A percentile compares a stretch with the other conserved stretches of the same genome.
phyloP scores from a whole-genome alignment of 2,888 invertebrate genomes.

The Azorinus chamasolen region DNA sequence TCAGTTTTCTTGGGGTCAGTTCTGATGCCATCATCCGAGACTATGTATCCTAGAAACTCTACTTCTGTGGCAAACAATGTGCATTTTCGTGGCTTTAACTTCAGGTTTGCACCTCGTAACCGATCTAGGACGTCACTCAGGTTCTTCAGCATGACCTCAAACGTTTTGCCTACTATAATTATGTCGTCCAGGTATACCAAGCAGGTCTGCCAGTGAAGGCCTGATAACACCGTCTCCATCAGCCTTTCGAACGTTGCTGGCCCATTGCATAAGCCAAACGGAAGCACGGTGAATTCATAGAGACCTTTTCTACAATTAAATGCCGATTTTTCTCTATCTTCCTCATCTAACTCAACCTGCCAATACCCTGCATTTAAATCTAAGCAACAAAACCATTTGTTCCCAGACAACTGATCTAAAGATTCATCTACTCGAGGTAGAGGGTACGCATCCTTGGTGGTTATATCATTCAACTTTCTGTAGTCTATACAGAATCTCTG shows the following conservation, averaged over 20 bases:
- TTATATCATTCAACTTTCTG: conserved; percentile 31
- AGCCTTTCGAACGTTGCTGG: conserved; percentile 65
- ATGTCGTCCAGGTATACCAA: conserved; percentile 50
- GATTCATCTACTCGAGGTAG: conserved; percentile 49
- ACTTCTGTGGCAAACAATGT: too few relatives aligned
- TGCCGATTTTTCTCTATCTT: conserved; percentile 64
- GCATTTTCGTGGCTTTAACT: conserved; percentile 53
- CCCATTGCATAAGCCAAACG: conserved; percentile 67
- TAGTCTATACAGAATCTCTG: conserved; percentile 42
- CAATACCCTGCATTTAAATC: conserved; percentile 59
- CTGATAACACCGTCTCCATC: conserved; percentile 66
- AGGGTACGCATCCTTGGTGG: conserved; percentile 32
- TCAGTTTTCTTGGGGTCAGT: too few relatives aligned
- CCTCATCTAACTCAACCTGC: conserved; percentile 62
- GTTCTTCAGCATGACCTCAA: conserved; percentile 33
- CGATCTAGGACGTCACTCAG: conserved; percentile 47
- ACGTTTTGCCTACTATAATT: background rate
- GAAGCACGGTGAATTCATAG: too few relatives aligned
- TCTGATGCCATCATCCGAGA: too few relatives aligned
- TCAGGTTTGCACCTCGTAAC: conserved; percentile 47
- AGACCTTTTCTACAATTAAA: too few relatives aligned
- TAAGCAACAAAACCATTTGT: conserved; percentile 27
- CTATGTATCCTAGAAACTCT: too few relatives aligned
- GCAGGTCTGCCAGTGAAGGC: too few relatives aligned
- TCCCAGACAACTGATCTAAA: conserved; percentile 58